Base-by-base conservation (phyloP, 2,888 invertebrate species). In the Carcina quercana region DNA sequence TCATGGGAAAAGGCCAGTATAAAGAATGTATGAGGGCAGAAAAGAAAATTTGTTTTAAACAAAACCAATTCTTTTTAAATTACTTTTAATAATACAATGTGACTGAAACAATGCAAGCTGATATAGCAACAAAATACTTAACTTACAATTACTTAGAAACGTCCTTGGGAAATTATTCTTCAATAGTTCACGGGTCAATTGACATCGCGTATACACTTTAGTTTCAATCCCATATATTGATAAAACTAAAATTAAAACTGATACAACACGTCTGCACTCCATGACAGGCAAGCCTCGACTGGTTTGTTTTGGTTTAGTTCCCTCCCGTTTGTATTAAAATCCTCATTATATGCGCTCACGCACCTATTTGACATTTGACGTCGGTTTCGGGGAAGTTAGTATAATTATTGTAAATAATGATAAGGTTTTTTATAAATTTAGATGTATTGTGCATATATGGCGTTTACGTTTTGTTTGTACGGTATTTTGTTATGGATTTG, bases 61-160 rank as follows among this genome's bases (percentile, higher is more conserved):
- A n/a, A n/a, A n/a, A n/a, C n/a, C n/a, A n/a, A n/a, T n/a, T n/a
- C n/a, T n/a, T n/a, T n/a, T n/a, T n/a, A n/a, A n/a, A n/a, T n/a
- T n/a, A n/a, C n/a, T n/a, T n/a, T n/a, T n/a, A n/a, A n/a, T n/a
- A n/a, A n/a, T n/a, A n/a, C n/a, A n/a, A n/a, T n/a, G n/a, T n/a
- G n/a, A n/a, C n/a, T n/a, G n/a, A n/a, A n/a, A n/a, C n/a, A n/a
- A n/a, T n/a, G n/a, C n/a, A n/a, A n/a, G n/a, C n/a, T n/a, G n/a
- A n/a, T n/a, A n/a, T n/a, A n/a, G n/a, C n/a, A n/a, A n/a, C n/a
- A 14, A 26, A 21, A 30, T 14, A 22, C 13, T 8, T 14, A 47
- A 87, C 89, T 89, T 68, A 91, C 91, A 92, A 63, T 91, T 89
- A 57, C 90, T 91, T 32, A 92, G 72, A 53, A 88, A 88, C 20